Base-by-base conservation (phyloP, 2,113 vertebrate species). In the Laticauda laticaudata region DNA sequence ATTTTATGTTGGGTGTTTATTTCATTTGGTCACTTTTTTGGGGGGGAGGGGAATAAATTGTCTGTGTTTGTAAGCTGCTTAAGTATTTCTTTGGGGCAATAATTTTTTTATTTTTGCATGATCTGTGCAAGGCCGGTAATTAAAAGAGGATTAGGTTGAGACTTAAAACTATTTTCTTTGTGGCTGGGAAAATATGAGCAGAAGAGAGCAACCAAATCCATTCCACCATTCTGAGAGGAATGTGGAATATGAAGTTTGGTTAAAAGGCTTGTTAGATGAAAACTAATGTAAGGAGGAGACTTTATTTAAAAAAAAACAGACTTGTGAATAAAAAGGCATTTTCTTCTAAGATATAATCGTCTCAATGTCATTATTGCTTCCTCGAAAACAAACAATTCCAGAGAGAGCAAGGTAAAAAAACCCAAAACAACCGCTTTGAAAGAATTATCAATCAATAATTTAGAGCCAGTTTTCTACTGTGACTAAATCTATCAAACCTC, bases 401-500 rank as follows among this genome's bases (percentile, higher is more conserved):
- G 94, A 95, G 59, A 96, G 94, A 95, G 94, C 93, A 92, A 94
- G 92, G 91, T 90, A 91, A 89, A 96, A 95, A 96, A n/a, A 10
- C 8, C 23, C 48, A 9, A 86, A 48, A 86, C 29, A 53, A 69
- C 64, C 2, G 11, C 29, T 6, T 26, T 4, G 15, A 95, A 94
- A 86, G 8, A 91, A 81, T 81, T 21, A 81, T 23, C 34, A 43
- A 43, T 81, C 8, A 43, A 81, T 43, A 10, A 81, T 81, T 81
- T 81, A 39, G 69, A 81, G 69, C 34, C 75, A 87, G 86, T 93
- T 90, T 43, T 88, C 9, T 26, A 90, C 81, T 90, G 57, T 85
- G 45, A 20, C 93, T 94, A 87, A 86, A 48, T 39, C 45, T 39
- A 45, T 94, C 94, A 96, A 97, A 95, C 97, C 97, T 96, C 97